A percentile compares a stretch with the other conserved stretches of the same genome.
Conservation (phyloP, 2,888 invertebrate species). For the Caenorhabditis drosophilae region DNA sequence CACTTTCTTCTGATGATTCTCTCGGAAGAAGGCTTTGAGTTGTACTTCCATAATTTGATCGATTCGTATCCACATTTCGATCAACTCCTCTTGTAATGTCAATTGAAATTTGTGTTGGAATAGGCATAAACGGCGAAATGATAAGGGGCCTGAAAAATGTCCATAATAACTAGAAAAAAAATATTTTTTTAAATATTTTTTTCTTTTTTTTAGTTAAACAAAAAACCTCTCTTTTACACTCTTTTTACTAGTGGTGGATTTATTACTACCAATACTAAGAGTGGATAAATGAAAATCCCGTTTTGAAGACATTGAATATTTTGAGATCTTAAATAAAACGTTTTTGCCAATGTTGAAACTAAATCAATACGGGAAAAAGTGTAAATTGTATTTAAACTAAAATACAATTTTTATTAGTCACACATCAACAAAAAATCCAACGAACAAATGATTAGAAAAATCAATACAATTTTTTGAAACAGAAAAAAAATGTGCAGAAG, state of each 20-base stretch:
- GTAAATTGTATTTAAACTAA: too few relatives aligned
- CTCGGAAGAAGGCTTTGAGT: neutral
- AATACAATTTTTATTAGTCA: too few relatives aligned
- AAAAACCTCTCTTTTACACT: conserved; percentile 11
- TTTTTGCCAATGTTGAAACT: too few relatives aligned
- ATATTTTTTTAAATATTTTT: neutral
- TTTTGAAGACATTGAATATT: neutral
- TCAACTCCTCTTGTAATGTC: conserved; percentile 16
- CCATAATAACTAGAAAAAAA: neutral
- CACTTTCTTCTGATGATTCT: conserved; percentile 3
- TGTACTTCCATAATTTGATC: conserved; percentile 5
- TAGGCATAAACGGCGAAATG: conserved; percentile 66
- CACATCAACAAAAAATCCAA: too few relatives aligned
- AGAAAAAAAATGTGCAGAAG: too few relatives aligned
- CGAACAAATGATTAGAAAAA: too few relatives aligned
- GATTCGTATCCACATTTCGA: neutral
- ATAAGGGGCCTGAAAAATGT: conserved; percentile 59
- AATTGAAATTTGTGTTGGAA: conserved; percentile 59
- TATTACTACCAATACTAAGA: neutral
- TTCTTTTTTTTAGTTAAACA: neutral
- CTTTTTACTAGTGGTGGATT: neutral
- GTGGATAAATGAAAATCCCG: neutral
- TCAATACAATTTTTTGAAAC: too few relatives aligned
- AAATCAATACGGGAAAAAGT: too few relatives aligned
- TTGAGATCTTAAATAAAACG: too few relatives aligned